Evolutionary conservation across 2,113 vertebrate species (phyloP), one percentile per base, ranked within the genome.

Genomic region (Oncorhynchus nerka): DNA sequence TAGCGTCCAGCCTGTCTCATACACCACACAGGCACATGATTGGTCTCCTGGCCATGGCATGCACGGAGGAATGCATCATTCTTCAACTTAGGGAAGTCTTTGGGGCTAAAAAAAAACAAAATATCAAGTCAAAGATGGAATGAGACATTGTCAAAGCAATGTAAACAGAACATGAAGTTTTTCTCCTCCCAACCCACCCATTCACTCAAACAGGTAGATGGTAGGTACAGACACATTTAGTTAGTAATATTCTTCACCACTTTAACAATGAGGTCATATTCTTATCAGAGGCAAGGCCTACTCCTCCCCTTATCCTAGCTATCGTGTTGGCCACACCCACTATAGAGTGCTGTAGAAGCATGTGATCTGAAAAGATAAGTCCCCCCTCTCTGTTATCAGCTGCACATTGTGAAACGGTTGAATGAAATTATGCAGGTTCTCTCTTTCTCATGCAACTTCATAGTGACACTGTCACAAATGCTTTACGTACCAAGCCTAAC

Each of bases 1-100:
- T 99, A 99, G 3, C 98, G 90, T 61, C 98, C 98, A 0, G 98
- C 98, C 86, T 99, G 98, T 78, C 97, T 93, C 98, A 99, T 99
- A 62, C 98, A 99, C 98, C 98, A 99, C 75, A 99, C 97, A 0
- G 97, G 98, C 3, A 96, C 96, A 83, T 97, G 94, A 51, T 94
- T 89, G 0, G 95, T 96, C 80, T 96, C 88, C 84, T 98, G 91
- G 34, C 98, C 96, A 0, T 93, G 93, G 0, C 97, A 95, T 0
- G 97, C 98, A 13, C 94, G 92, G 57, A 99, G 91, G 87, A 99
- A 99, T 0, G 93, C 92, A 74, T 98, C 96, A 0, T 99, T 99
- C 89, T 94, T 95, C 84, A 99, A 90, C 86, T 92, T 86, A 1
- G 97, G 97, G 81, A 99, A 99, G 76, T 87, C 90, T 83, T 95